Evolutionary conservation across 2,797 vertebrate species (phyloP).

Genomic region (Chloroceryle inda): DNA sequence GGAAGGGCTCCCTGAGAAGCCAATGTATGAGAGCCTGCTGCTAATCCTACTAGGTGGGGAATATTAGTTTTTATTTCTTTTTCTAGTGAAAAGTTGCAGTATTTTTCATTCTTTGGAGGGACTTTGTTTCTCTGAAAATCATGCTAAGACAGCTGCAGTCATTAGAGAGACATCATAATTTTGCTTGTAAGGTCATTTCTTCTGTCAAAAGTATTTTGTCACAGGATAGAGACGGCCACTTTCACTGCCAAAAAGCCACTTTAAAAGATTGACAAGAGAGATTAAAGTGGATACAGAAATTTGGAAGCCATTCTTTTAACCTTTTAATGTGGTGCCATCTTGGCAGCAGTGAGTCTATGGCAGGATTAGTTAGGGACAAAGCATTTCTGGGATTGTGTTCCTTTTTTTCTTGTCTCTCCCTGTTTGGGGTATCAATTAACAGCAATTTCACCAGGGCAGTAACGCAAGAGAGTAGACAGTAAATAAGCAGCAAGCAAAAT

Average conservation of each 20-base stretch:
- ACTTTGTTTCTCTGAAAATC: background rate
- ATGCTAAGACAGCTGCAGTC: background rate
- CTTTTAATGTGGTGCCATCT: constrained; percentile 5
- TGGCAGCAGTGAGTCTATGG: background rate
- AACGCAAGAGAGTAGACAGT: constrained; percentile 69
- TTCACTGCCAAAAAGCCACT: constrained; percentile 44
- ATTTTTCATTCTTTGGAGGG: background rate
- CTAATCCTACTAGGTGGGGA: background rate
- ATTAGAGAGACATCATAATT: background rate
- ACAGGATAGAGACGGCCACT: background rate
- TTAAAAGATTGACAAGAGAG: constrained; percentile 40
- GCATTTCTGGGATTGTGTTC: constrained; percentile 13
- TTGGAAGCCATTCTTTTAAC: constrained; percentile 13
- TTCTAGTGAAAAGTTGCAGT: background rate
- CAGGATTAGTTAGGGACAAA: background rate
- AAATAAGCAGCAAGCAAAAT: constrained; percentile 78
- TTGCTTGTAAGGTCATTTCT: constrained; percentile 16
- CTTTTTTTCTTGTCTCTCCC: background rate
- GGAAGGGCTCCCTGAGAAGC: background rate
- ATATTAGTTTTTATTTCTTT: background rate
- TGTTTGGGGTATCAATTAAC: constrained; percentile 52
- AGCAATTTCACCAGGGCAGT: constrained; percentile 58
- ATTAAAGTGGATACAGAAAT: constrained; percentile 20
- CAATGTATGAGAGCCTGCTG: background rate
- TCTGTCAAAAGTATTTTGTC: constrained; percentile 3